A percentile compares a stretch with the other conserved stretches of the same genome.
Conservation (phyloP, 2,797 vertebrate species). For the Nyctalus aviator region DNA sequence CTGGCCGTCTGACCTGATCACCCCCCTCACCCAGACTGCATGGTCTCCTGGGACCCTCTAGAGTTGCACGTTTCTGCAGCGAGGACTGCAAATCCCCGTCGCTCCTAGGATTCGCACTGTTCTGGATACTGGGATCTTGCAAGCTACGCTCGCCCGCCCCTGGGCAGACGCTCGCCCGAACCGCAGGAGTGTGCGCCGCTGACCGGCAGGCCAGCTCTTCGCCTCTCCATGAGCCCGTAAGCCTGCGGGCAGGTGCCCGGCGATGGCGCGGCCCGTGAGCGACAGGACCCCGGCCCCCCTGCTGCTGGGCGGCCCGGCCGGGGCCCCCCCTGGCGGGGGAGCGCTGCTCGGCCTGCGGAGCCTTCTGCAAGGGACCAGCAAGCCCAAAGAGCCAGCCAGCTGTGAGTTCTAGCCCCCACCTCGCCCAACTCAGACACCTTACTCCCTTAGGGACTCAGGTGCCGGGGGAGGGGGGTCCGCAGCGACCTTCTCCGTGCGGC, state of each 20-base stretch:
- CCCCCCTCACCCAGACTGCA: conserved; percentile 49
- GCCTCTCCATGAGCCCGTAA: conserved; percentile 75
- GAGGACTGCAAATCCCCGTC: conserved; percentile 55
- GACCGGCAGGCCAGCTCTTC: conserved; percentile 58
- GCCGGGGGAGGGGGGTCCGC: background rate
- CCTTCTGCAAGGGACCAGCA: conserved; percentile 93
- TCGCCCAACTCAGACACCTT: background rate
- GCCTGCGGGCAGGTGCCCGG: conserved; percentile 73
- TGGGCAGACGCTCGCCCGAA: conserved; percentile 62
- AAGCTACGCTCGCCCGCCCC: conserved; percentile 60
- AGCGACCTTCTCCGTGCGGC: background rate
- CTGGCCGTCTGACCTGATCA: conserved; percentile 57
- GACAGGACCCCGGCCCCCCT: conserved; percentile 78
- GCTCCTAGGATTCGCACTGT: conserved; percentile 70
- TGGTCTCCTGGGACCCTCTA: conserved; percentile 63
- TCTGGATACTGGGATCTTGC: conserved; percentile 74
- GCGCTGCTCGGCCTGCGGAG: conserved; percentile 93
- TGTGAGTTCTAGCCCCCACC: conserved; percentile 81
- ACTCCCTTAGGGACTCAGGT: conserved; percentile 20
- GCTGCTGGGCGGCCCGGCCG: conserved; percentile 79
- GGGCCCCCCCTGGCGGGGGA: conserved; percentile 87
- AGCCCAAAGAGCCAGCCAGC: conserved; percentile 89
- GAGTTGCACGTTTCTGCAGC: conserved; percentile 74
- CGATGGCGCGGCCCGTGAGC: conserved; percentile 81
- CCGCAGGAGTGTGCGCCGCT: conserved; percentile 54